A percentile compares a stretch with the other conserved stretches of the same genome.
phyloP scores from a whole-genome alignment of 2,797 vertebrate species.

The Champsocephalus gunnari region DNA sequence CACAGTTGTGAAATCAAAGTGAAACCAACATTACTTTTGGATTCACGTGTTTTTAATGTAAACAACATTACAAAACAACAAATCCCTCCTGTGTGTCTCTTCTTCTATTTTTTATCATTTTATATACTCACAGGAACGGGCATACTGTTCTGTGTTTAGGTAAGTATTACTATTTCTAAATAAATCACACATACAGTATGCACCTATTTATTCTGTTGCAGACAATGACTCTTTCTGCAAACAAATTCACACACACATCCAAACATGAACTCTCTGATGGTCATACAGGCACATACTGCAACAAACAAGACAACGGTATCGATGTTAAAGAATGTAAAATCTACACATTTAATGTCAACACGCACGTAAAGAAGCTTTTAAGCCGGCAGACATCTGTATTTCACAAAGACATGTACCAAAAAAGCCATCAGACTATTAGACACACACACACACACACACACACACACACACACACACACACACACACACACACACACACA shows the following conservation, averaged over 20 bases:
- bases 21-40: neutral
- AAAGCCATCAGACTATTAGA: conserved; percentile 20
- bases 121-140: too few relatives aligned
- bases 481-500: too few relatives aligned
- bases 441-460: neutral
- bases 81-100: neutral
- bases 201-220: neutral
- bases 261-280: neutral
- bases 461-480: too few relatives aligned
- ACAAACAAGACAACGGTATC: neutral
- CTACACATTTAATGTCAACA: conserved; percentile 8
- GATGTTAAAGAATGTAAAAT: conserved; percentile 14
- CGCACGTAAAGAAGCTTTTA: conserved; percentile 15
- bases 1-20: conserved; percentile 2
- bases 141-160: too few relatives aligned
- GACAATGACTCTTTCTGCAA: neutral
- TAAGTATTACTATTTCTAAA: neutral
- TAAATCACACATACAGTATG: neutral
- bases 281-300: conserved; percentile 7
- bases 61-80: neutral
- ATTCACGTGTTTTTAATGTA: neutral
- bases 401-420: conserved; percentile 17
- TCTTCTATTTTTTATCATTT: neutral
- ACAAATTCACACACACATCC: neutral
- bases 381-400: conserved; percentile 12